Conservation (phyloP, 2,113 vertebrate species). For the Pipa parva region DNA sequence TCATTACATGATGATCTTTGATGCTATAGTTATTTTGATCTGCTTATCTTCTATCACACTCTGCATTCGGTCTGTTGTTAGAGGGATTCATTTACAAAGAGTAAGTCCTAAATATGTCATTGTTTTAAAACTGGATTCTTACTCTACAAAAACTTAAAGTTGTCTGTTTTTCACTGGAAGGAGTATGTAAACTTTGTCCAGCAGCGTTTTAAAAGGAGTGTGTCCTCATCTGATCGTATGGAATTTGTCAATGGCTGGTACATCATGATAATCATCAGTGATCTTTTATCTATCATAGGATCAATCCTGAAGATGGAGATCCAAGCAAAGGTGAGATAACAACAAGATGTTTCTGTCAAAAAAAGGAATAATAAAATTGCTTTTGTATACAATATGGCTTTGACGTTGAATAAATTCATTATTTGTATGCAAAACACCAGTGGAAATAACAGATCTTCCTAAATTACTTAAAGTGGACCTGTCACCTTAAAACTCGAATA, state of each 20-base stretch:
- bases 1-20: conserved; percentile 78
- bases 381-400: no score
- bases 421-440: no score
- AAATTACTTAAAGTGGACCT: no score
- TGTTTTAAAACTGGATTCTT: background rate
- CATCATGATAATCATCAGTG: conserved; percentile 83
- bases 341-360: background rate
- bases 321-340: conserved; percentile 78
- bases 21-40: conserved; percentile 76
- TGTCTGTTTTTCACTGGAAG: conserved; percentile 54
- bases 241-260: conserved; percentile 96
- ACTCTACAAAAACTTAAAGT: conserved; percentile 5
- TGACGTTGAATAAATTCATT: no score
- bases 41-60: conserved; percentile 81
- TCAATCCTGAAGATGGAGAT: conserved; percentile 91
- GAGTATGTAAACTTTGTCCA: conserved; percentile 80
- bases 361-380: no score
- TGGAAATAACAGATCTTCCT: no score
- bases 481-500: no score
- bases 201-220: conserved; percentile 68
- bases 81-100: conserved; percentile 78
- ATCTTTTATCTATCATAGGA: conserved; percentile 78
- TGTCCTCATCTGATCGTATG: conserved; percentile 78
- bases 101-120: conserved; percentile 58
- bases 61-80: conserved; percentile 76